Percentiles rank a stretch among this genome's conserved stretches.
Conservation (phyloP, 1,140 invertebrate genomes). For the Pachypsylla venusta region DNA sequence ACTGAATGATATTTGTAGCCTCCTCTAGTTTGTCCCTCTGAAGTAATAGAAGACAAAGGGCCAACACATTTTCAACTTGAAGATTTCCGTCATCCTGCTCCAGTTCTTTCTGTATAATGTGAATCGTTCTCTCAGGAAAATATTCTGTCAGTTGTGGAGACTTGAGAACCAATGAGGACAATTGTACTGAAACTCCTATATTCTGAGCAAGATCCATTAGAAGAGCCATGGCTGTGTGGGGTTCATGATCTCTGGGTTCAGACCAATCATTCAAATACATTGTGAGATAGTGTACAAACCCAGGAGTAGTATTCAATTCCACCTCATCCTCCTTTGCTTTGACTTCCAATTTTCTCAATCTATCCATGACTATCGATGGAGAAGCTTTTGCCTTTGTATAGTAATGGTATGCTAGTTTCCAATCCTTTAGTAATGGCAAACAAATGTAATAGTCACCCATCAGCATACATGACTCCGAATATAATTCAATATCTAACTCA, state of each 20-base stretch:
- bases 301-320: conserved; percentile 24
- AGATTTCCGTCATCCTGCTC: conserved; percentile 10
- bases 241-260: conserved; percentile 11
- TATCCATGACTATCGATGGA: conserved; percentile 34
- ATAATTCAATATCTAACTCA: conserved; percentile 33
- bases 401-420: conserved; percentile 43
- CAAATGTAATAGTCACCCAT: conserved; percentile 46
- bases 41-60: conserved; percentile 36
- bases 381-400: conserved; percentile 37
- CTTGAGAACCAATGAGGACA: conserved; percentile 36
- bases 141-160: conserved; percentile 39
- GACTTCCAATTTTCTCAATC: conserved; percentile 30
- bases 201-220: conserved; percentile 10
- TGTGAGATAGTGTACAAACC: conserved; percentile 37
- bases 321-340: conserved; percentile 20
- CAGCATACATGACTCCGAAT: conserved; percentile 41
- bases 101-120: conserved; percentile 27
- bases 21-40: conserved; percentile 36
- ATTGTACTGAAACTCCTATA: background rate
- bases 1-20: conserved; percentile 31
- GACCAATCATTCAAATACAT: conserved; percentile 27
- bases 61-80: conserved; percentile 28
- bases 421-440: conserved; percentile 36
- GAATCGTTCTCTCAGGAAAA: conserved; percentile 39
- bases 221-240: conserved; percentile 18